Evolutionary conservation across 2,113 vertebrate species (phyloP).

Genomic region (Artemisiospiza belli): DNA sequence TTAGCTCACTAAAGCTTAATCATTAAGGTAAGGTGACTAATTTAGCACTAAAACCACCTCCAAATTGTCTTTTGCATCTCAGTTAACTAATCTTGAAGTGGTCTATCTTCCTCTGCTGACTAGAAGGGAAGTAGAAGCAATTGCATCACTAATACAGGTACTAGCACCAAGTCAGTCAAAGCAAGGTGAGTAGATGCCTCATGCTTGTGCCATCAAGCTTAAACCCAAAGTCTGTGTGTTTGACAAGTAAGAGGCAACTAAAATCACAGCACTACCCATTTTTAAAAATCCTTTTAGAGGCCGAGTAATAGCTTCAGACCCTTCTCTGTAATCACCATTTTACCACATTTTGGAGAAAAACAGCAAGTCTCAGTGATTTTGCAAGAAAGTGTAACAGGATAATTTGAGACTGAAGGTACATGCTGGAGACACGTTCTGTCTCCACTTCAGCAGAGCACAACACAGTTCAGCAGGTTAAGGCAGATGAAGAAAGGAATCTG

Average conservation of each 20-base stretch:
- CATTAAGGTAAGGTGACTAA: slow-evolving; percentile 21
- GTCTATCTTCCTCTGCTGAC: neutral
- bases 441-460: neutral
- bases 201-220: neutral
- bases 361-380: neutral
- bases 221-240: neutral
- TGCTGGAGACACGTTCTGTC: neutral
- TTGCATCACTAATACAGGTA: neutral
- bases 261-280: neutral
- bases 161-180: neutral
- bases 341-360: neutral
- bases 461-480: neutral
- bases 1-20: slow-evolving; percentile 30
- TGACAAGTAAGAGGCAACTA: neutral
- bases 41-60: neutral
- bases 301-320: neutral
- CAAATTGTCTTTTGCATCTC: neutral
- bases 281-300: neutral
- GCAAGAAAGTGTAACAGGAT: neutral
- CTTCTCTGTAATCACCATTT: neutral
- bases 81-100: neutral
- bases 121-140: neutral
- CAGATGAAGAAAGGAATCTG: neutral
- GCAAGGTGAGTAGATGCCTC: neutral
- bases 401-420: neutral